phyloP scores from a whole-genome alignment of 2,113 vertebrate genomes.

The Apistogramma diplotaenia region DNA sequence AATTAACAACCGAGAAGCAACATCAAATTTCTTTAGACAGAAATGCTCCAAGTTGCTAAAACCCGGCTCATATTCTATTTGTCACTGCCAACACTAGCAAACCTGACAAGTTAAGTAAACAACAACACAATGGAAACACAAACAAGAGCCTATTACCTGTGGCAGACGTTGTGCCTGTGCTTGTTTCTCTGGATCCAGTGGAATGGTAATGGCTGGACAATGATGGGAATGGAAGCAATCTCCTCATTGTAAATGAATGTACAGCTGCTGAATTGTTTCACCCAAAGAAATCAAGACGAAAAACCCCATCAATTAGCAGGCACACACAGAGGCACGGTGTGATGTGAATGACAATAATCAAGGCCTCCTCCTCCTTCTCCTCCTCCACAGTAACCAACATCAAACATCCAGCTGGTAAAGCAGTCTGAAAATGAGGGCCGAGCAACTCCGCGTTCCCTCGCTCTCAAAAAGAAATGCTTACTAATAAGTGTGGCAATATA shows the following conservation, averaged over 20 bases:
- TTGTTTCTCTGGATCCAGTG: constrained; percentile 14
- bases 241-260: constrained; percentile 66
- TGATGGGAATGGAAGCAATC: constrained; percentile 62
- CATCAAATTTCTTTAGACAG: constrained; percentile 1
- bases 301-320: constrained; percentile 63
- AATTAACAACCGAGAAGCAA: constrained; percentile 36
- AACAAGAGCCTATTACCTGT: constrained; percentile 33
- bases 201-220: constrained; percentile 58
- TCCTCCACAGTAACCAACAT: constrained; percentile 1
- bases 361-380: constrained; percentile 14
- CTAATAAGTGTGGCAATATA: constrained; percentile 12
- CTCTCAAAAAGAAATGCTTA: not conserved
- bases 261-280: constrained; percentile 71
- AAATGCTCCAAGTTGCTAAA: constrained; percentile 10
- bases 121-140: constrained; percentile 35
- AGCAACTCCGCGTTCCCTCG: constrained; percentile 17
- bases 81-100: constrained; percentile 33
- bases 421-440: constrained; percentile 22
- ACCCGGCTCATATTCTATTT: constrained; percentile 9
- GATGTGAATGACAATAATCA: constrained; percentile 68
- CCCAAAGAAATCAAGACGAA: constrained; percentile 65
- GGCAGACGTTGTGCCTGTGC: constrained; percentile 9
- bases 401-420: constrained; percentile 39
- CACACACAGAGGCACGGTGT: constrained; percentile 47
- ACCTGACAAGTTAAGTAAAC: constrained; percentile 41